Evolutionary conservation across 1,140 invertebrate genomes (phyloP).

Genomic region (Goniozus legneri): DNA sequence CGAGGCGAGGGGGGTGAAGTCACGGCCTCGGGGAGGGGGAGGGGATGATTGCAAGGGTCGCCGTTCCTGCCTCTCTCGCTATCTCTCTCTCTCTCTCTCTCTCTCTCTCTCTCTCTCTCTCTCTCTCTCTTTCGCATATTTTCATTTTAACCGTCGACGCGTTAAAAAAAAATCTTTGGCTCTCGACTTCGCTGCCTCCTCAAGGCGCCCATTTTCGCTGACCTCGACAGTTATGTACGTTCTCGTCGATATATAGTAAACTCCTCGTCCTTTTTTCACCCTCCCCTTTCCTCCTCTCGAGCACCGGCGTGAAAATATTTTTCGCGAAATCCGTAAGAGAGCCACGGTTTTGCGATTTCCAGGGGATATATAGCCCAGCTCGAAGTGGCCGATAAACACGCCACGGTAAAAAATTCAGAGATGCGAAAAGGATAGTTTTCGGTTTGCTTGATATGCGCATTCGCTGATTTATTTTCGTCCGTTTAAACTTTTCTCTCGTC

Average conservation of each 20-base stretch:
- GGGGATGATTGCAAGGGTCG: constrained; percentile 13
- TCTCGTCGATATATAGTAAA: too few relatives aligned
- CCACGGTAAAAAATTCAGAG: too few relatives aligned
- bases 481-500: background rate
- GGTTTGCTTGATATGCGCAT: background rate
- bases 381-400: too few relatives aligned
- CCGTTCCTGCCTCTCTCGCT: constrained; percentile 13
- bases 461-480: background rate
- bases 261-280: background rate
- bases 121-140: too few relatives aligned
- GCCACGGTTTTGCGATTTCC: too few relatives aligned
- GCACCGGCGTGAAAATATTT: too few relatives aligned
- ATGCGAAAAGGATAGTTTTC: too few relatives aligned
- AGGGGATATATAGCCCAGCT: too few relatives aligned
- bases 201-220: background rate
- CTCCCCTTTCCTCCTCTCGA: background rate
- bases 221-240: too few relatives aligned
- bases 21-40: background rate
- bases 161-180: constrained; percentile 5
- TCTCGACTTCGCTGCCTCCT: background rate
- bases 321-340: too few relatives aligned
- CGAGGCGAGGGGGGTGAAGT: background rate
- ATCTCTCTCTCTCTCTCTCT: background rate
- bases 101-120: background rate
- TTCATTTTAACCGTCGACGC: constrained; percentile 14